Conservation (phyloP, 2,113 vertebrate species). For the Hippoglossus stenolepis region DNA sequence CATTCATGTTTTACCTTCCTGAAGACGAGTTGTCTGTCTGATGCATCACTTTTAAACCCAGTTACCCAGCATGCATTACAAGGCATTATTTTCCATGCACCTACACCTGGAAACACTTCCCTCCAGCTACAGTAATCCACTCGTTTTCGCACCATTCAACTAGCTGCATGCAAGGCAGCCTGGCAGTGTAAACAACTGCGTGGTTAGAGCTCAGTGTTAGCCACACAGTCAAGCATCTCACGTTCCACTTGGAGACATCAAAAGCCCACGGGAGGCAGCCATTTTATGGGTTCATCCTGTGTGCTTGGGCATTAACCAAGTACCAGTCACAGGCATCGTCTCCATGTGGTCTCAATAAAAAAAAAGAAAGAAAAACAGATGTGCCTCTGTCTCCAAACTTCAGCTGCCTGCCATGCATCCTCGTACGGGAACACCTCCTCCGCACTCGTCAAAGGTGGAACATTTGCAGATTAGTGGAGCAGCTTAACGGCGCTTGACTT, state of each 20-base stretch:
- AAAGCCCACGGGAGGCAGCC: slow-evolving; percentile 65
- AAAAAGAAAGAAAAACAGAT: slow-evolving; percentile 57
- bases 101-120: slow-evolving; percentile 62
- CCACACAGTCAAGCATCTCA: slow-evolving; percentile 70
- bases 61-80: slow-evolving; percentile 75
- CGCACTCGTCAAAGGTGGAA: slow-evolving; percentile 29
- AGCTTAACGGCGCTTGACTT: not conserved
- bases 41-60: slow-evolving; percentile 17
- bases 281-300: slow-evolving; percentile 76
- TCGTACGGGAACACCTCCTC: slow-evolving; percentile 35
- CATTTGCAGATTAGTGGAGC: not conserved
- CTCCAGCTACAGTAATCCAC: slow-evolving; percentile 48
- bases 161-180: slow-evolving; percentile 68
- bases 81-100: slow-evolving; percentile 68
- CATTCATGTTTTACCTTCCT: not conserved
- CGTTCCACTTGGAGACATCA: slow-evolving; percentile 68
- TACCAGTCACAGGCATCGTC: slow-evolving; percentile 56
- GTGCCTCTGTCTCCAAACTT: slow-evolving; percentile 56
- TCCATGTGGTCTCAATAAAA: slow-evolving; percentile 71
- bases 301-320: slow-evolving; percentile 68
- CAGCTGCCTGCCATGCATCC: slow-evolving; percentile 67
- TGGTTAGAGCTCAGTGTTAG: slow-evolving; percentile 69
- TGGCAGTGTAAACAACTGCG: slow-evolving; percentile 58
- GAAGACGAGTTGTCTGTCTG: not conserved
- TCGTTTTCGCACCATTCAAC: slow-evolving; percentile 55